Conservation (phyloP, 2,888 invertebrate genomes). For the Subacronicta megacephala region DNA sequence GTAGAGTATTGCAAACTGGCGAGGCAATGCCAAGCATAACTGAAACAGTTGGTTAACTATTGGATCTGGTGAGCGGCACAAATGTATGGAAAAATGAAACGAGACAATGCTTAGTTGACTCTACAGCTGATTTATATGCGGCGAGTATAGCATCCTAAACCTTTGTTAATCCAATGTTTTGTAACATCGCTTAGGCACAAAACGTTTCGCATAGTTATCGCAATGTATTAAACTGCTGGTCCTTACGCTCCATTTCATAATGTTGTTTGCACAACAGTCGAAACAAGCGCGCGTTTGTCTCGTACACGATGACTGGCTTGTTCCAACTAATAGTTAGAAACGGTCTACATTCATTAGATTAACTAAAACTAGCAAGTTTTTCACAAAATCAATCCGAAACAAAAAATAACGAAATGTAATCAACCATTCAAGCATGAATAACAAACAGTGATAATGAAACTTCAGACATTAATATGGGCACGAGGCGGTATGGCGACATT, state of each 20-base stretch:
- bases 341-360: constrained; percentile 5
- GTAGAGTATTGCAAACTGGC: constrained; percentile 78
- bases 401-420: constrained; percentile 29
- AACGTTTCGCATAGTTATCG: constrained; percentile 72
- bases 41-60: constrained; percentile 82
- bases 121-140: constrained; percentile 74
- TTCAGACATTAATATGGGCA: constrained; percentile 23
- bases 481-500: constrained; percentile 40
- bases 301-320: constrained; percentile 58
- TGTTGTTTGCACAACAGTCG: constrained; percentile 76
- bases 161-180: constrained; percentile 77
- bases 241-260: constrained; percentile 86
- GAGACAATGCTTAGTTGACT: constrained; percentile 64
- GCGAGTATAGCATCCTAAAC: constrained; percentile 58
- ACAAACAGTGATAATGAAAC: constrained; percentile 42
- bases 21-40: constrained; percentile 77
- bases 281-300: constrained; percentile 75
- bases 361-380: constrained; percentile 18
- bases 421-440: constrained; percentile 37
- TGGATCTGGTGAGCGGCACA: constrained; percentile 77
- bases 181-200: constrained; percentile 74
- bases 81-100: constrained; percentile 77
- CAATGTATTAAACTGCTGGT: constrained; percentile 72
- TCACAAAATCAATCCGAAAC: constrained; percentile 15
- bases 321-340: constrained; percentile 26